Percentiles rank a stretch among this genome's conserved stretches.
phyloP scores from a whole-genome alignment of 2,797 vertebrate genomes.

The Acanthiza pusilla region DNA sequence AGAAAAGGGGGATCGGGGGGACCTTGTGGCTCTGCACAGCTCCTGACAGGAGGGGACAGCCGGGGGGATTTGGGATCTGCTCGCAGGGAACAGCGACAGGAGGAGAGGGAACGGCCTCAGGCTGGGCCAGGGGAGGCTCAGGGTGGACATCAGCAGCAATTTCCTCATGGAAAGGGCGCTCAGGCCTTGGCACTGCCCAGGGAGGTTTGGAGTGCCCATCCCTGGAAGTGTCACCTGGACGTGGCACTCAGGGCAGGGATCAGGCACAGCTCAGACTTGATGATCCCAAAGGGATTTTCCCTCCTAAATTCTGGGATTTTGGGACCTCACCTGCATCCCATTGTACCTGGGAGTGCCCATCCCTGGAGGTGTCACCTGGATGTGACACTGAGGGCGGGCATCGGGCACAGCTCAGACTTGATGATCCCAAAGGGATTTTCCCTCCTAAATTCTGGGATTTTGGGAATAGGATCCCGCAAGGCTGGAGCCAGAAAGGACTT shows the following conservation, averaged over 20 bases:
- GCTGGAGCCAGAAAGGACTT: not conserved
- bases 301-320: not conserved
- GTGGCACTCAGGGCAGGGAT: not conserved
- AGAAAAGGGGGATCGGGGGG: not conserved
- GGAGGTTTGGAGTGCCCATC: not conserved
- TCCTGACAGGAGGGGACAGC: not conserved
- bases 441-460: not conserved
- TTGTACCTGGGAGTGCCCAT: no score
- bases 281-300: not conserved
- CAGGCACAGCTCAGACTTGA: rapidly evolving
- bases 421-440: not conserved
- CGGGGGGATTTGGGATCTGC: not conserved
- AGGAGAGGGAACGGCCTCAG: not conserved
- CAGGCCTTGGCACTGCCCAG: not conserved
- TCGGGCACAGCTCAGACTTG: rapidly evolving
- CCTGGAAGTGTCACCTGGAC: not conserved
- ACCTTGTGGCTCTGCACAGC: not conserved
- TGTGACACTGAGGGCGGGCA: not conserved
- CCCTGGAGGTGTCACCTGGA: no score
- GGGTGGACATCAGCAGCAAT: not conserved
- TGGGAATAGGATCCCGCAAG: not conserved
- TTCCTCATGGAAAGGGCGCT: not conserved
- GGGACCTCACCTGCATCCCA: no score
- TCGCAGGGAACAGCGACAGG: not conserved
- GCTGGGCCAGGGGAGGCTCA: not conserved